A percentile compares a stretch with the other conserved stretches of the same genome.
These are phyloP conservation scores for Hycleus phaleratus DNA, from an alignment of 1,140 invertebrate genomes.

Conservation along the genomic window DNA sequence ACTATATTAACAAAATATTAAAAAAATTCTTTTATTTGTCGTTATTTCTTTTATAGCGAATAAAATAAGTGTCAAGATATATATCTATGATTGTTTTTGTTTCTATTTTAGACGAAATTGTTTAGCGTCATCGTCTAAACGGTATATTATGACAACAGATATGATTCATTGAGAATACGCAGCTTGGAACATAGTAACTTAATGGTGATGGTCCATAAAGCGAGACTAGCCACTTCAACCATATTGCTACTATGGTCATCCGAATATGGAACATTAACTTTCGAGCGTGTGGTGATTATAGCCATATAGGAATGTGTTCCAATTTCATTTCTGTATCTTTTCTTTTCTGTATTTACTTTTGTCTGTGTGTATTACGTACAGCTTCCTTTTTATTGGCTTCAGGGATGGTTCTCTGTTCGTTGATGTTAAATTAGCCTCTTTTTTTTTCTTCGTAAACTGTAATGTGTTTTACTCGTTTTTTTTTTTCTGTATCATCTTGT, in stretches of 20 bases:
- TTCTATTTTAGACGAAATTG: neutral
- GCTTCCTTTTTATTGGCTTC: constrained; percentile 6
- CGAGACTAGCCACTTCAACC: constrained; percentile 17
- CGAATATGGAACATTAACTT: constrained; percentile 21
- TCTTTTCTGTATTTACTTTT: constrained; percentile 17
- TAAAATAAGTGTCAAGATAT: too few species aligned
- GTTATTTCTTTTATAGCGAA: too few species aligned
- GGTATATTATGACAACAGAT: constrained; percentile 12
- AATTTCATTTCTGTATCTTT: constrained; percentile 18
- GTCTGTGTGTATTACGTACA: constrained; percentile 12
- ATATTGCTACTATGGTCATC: constrained; percentile 18
- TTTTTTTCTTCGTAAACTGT: constrained; percentile 5
- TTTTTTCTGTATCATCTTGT: neutral
- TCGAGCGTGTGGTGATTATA: constrained; percentile 19
- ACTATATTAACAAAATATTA: too few species aligned
- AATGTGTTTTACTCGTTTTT: neutral
- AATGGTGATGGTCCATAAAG: constrained; percentile 22
- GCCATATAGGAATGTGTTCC: constrained; percentile 14
- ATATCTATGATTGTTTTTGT: too few species aligned
- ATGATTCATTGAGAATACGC: constrained; percentile 15
- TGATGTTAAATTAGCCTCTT: constrained; percentile 5
- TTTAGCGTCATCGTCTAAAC: neutral
- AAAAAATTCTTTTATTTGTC: too few species aligned
- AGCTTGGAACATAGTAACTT: constrained; percentile 11
- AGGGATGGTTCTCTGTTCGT: constrained; percentile 9